Evolutionary conservation across 2,888 invertebrate species (phyloP), one percentile per base, ranked within the genome.

Genomic region (Thalpophila matura): DNA sequence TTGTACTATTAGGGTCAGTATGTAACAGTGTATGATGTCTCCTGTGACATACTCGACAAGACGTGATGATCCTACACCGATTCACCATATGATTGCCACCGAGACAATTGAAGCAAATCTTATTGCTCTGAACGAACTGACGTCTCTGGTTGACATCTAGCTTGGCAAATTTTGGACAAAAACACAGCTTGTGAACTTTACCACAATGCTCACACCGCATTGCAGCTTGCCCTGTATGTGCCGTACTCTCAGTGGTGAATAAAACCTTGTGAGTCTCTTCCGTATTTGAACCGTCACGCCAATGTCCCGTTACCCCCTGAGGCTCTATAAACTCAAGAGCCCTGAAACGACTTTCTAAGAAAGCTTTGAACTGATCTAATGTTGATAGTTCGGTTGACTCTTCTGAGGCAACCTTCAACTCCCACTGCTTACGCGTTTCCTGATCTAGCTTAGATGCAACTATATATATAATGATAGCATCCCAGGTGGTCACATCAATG

Each of bases 401-500:
- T 29, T 29, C 29, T 10, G 16, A 27, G 20, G 20, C 12, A 12
- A 18, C 45, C 27, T 29, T 29, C 27, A 18, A 16, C 10, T 29
- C 29, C 10, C 16, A 26, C 16, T 27, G 26, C 43, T 27, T 27
- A 27, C 45, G 45, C 6, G 45, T 45, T 12, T 45, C 45, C 1
- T 45, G 45, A 18, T 45, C 45, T 10, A 45, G 18, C 4, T 45
- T 45, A 45, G 26, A 26, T 12, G 18, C 27, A 16, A 29, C 29
- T 10, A 45, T 45, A 18, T 45, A 27, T 18, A 45, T 45, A 16
- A 45, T 16, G 4, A 45, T 45, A 10, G 27, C 18, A 12, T 55
- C 55, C 55, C 46, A 55, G 18, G 45, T 35, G 10, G 26, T 26
- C 24, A 46, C 35, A 20, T 45, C 31, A 10, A 55, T 40, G 4